Evolutionary conservation across 2,797 vertebrate species (phyloP), one percentile per base, ranked within the genome.

Genomic region (Buphagus erythrorhynchus): DNA sequence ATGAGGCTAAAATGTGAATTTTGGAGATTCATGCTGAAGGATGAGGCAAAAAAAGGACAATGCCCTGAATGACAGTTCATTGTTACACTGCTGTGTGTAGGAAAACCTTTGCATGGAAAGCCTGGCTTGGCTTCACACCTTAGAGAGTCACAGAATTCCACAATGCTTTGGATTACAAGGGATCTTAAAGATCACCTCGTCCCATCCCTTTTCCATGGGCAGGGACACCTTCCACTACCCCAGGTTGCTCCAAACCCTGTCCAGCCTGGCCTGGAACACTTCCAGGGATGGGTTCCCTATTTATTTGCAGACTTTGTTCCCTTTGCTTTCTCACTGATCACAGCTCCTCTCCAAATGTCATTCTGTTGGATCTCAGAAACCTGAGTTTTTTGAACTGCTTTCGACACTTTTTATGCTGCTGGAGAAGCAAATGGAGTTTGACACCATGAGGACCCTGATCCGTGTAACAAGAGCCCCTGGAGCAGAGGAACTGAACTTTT

Each of bases 1-100:
- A 69, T 54, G 22, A 40, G 20, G 5, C 26, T 31, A 20, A 91
- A 91, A 68, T 5, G 28, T 16, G 36, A 21, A 45, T 40, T 89
- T 40, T 57, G 55, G 46, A 52, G 46, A 13, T 26, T 0, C 2
- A 2, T 6, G 18, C 8, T 29, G 59, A 59, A 63, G 59, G 45
- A 72, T 8, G 2, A 16, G 8, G 24, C 21, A 67, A 46, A 74
- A 62, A 74, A 40, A 84, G 31, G 42, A 29, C 36, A 57, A 21
- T 4, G 4, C 14, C 46, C 12, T 24, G 5, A 7, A 26, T 2
- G 20, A 13, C 1, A 33, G 5, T 4, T 22, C 22, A 51, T 8
- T 38, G 29, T 26, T n/a, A n/a, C 66, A 38, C 29, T 42, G 38
- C 4, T 62, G 29, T 3, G 18, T 2, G 13, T 1, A 7, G 42